Evolutionary conservation across 1,140 invertebrate genomes (phyloP), one percentile per base, ranked within the genome.

Genomic region (Probaryconus sp.): DNA sequence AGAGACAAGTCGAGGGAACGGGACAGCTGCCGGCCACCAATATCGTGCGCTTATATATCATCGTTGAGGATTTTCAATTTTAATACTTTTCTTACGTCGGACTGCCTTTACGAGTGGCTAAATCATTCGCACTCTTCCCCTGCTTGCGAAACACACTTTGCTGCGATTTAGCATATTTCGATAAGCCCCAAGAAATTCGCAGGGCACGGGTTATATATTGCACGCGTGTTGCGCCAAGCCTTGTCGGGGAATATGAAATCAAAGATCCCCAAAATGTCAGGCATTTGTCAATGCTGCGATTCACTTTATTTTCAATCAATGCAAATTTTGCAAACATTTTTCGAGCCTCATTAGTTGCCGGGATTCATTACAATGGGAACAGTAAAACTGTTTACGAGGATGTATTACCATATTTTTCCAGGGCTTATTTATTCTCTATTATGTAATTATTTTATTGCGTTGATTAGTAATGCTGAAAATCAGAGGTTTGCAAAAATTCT

Each of bases 21-120:
- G 82, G 85, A 86, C 84, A 87, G 79, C 85, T 85, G 85, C 85
- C 75, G 84, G 84, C 84, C 85, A 87, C 83, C 85, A 85, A 87
- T 87, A 87, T 86, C 81, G 64, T 72, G 69, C 80, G 79, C 79
- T 78, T 81, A 85, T 87, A 87, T 87, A 83, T 85, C 73, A 58
- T 40, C 72, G 72, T 79, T 82, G 76, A 80, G 76, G 77, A 85
- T 83, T 86, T 85, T 86, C 84, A 83, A 84, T 85, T 85, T 85
- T 86, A 85, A 87, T 87, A 86, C 83, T 85, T 85, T 83, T 79
- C 79, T 67, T 67, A 79, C 78, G 78, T 76, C 76, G 77, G 63
- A 30, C 69, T 58, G 76, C 71, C 74, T 84, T 85, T 85, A 85
- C 79, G 83, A 85, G 74, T 75, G 69, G 77, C 78, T 85, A 84